A percentile compares a stretch with the other conserved stretches of the same genome.
Conservation (phyloP, 2,888 invertebrate species). For the Trichogramma dendrolimi region DNA sequence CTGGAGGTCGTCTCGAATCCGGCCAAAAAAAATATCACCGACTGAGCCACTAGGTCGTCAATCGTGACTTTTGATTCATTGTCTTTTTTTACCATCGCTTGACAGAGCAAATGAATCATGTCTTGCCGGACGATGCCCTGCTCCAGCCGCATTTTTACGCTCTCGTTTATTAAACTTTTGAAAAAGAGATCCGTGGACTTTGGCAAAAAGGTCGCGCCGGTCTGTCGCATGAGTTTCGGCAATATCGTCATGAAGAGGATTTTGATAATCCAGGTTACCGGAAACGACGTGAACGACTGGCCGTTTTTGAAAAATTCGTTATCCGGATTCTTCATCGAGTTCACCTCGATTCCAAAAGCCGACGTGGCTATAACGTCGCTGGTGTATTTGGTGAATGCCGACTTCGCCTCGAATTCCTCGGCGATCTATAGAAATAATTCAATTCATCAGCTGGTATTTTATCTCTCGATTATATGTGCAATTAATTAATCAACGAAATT, state of each 20-base stretch:
- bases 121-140: constrained; percentile 56
- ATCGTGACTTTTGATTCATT: constrained; percentile 29
- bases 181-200: constrained; percentile 27
- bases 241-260: constrained; percentile 10
- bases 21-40: constrained; percentile 45
- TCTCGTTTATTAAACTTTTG: constrained; percentile 39
- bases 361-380: constrained; percentile 60
- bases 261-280: constrained; percentile 10
- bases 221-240: constrained; percentile 26
- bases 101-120: constrained; percentile 59
- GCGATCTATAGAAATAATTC: constrained; percentile 19
- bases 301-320: constrained; percentile 25
- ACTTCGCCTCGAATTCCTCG: constrained; percentile 50
- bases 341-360: constrained; percentile 57
- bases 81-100: constrained; percentile 40
- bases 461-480: neutral
- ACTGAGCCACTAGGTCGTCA: constrained; percentile 53
- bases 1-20: constrained; percentile 42
- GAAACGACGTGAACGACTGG: neutral
- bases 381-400: constrained; percentile 55
- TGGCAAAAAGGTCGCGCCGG: constrained; percentile 28
- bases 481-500: neutral
- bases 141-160: constrained; percentile 53
- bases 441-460: neutral
- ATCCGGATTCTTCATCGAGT: constrained; percentile 55